Conservation (phyloP, 2,113 vertebrate genomes). For the Damaliscus lunatus region DNA sequence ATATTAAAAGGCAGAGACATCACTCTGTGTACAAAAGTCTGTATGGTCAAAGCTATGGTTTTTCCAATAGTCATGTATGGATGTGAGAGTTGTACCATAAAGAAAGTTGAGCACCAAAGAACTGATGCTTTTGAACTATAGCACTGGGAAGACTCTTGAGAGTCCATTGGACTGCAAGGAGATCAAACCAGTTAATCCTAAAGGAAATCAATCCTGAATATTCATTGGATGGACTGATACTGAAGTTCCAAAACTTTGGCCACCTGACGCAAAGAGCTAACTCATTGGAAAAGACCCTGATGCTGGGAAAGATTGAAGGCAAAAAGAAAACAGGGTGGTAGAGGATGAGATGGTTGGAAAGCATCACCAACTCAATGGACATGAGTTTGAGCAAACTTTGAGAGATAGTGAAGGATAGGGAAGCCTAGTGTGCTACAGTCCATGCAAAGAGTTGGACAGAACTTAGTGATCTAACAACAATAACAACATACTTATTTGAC, state of each 20-base stretch:
- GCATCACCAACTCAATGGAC: neutral
- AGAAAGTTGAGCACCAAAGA: neutral
- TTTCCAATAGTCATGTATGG: neutral
- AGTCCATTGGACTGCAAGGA: neutral
- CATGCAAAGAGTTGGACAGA: neutral
- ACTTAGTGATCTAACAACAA: neutral
- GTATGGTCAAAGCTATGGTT: neutral
- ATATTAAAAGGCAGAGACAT: neutral
- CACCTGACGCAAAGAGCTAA: neutral
- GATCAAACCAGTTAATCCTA: neutral
- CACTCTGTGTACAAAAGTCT: neutral
- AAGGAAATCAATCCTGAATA: neutral
- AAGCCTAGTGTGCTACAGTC: neutral
- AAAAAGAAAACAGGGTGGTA: neutral
- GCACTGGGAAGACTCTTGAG: neutral
- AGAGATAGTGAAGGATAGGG: neutral
- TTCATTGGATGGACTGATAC: neutral
- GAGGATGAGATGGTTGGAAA: neutral
- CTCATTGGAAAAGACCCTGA: neutral
- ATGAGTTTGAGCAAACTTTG: neutral
- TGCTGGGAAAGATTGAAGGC: neutral
- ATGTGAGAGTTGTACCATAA: neutral
- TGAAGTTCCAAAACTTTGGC: neutral
- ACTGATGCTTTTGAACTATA: neutral
- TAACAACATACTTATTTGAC: neutral